Conservation (phyloP, 2,888 invertebrate genomes). For the Urechis unicinctus region DNA sequence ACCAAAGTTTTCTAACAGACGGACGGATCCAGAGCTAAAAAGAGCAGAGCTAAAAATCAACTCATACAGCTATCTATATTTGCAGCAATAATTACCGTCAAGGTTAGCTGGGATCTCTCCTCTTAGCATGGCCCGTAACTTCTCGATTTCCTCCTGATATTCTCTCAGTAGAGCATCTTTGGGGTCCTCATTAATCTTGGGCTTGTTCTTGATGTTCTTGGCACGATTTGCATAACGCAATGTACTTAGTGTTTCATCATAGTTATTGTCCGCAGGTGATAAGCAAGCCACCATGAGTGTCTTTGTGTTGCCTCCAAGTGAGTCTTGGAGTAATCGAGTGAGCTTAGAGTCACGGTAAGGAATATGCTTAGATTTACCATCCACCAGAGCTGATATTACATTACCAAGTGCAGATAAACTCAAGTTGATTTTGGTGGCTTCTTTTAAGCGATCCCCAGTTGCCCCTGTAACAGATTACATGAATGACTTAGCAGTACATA, state of each 20-base stretch:
- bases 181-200: constrained; percentile 80
- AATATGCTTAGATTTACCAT: constrained; percentile 70
- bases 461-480: constrained; percentile 60
- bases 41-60: too few species aligned
- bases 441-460: constrained; percentile 75
- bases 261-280: constrained; percentile 75
- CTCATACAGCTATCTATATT: too few species aligned
- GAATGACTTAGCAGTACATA: too few species aligned
- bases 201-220: constrained; percentile 76
- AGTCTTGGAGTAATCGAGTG: constrained; percentile 59
- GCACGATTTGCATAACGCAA: constrained; percentile 74
- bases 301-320: constrained; percentile 71
- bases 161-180: constrained; percentile 79
- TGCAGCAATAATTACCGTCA: too few species aligned
- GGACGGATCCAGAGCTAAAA: too few species aligned
- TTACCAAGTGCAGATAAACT: constrained; percentile 81
- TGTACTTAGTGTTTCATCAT: constrained; percentile 75
- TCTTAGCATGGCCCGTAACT: constrained; percentile 57
- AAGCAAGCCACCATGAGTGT: constrained; percentile 83
- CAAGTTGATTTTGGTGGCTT: constrained; percentile 83
- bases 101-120: constrained; percentile 37
- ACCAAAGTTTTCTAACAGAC: too few species aligned
- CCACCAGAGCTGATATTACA: constrained; percentile 80
- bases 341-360: constrained; percentile 82
- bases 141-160: constrained; percentile 76